A percentile compares a stretch with the other conserved stretches of the same genome.
Evolutionary conservation across 2,888 invertebrate genomes (phyloP).

Genomic region (Lasioglossum zephyrum): DNA sequence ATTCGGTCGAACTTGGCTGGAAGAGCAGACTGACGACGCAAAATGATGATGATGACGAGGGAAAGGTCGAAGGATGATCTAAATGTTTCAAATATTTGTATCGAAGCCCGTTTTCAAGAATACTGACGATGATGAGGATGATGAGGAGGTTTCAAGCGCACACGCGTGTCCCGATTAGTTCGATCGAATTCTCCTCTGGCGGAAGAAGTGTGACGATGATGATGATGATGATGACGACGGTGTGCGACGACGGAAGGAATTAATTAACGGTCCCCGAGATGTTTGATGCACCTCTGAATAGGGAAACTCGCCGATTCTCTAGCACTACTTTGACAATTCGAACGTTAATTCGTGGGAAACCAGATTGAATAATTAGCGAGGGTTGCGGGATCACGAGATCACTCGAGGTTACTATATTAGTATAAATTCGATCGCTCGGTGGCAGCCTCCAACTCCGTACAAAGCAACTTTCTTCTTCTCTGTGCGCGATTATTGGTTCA

Average conservation of each 20-base stretch:
- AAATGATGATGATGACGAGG: neutral
- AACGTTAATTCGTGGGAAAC: conserved; percentile 31
- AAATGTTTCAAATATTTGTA: too few species aligned
- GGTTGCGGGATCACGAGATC: neutral
- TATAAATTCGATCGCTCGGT: neutral
- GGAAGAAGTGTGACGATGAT: neutral
- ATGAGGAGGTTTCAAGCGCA: conserved; percentile 47
- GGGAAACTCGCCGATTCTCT: neutral
- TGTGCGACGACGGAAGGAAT: conserved; percentile 7
- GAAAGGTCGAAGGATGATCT: too few species aligned
- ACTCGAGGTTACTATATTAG: neutral
- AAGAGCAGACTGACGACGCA: neutral
- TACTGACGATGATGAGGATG: neutral
- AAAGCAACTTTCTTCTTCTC: neutral
- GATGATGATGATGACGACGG: neutral
- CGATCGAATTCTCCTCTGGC: neutral
- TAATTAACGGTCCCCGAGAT: conserved; percentile 25
- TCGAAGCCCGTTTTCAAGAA: too few species aligned
- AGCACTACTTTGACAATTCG: conserved; percentile 29
- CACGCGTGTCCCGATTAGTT: neutral
- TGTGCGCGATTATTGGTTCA: neutral
- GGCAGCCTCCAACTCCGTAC: neutral
- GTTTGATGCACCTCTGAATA: conserved; percentile 9
- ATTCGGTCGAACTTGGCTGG: neutral
- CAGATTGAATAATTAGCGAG: conserved; percentile 36